Percentiles rank a stretch among this genome's conserved stretches.
These are phyloP conservation scores for Hyalella azteca DNA, from an alignment of 2,888 invertebrate genomes.

Conservation along the genomic window DNA sequence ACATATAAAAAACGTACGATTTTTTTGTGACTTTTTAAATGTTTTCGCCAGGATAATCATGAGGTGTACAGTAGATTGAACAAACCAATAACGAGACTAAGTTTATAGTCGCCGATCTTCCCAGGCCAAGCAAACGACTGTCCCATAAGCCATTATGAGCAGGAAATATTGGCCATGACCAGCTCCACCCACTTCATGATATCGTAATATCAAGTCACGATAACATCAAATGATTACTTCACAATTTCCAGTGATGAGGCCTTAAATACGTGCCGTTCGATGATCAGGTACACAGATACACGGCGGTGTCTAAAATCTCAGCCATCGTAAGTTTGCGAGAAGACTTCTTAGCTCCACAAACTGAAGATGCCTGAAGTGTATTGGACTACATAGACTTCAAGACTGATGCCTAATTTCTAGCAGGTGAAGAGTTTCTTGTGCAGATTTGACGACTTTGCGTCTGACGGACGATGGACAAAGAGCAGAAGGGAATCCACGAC, in stretches of 20 bases:
- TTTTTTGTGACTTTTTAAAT: too few species aligned
- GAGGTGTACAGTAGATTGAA: background rate
- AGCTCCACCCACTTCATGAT: constrained; percentile 35
- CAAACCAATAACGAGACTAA: background rate
- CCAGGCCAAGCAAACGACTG: background rate
- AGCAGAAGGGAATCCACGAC: too few species aligned
- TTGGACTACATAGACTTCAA: too few species aligned
- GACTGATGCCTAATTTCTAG: background rate
- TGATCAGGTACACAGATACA: constrained; percentile 12
- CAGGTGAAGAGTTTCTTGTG: background rate
- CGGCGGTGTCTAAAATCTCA: background rate
- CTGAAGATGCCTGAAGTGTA: too few species aligned
- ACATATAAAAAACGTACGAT: too few species aligned
- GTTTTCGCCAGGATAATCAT: too few species aligned
- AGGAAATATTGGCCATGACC: constrained; percentile 32
- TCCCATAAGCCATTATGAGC: background rate
- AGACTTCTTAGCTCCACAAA: background rate
- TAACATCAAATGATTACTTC: constrained; percentile 29
- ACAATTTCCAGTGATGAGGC: background rate
- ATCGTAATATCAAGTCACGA: constrained; percentile 27
- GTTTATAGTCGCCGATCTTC: background rate
- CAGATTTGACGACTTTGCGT: background rate
- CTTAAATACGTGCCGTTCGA: background rate
- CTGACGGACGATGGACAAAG: background rate
- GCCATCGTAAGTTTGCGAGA: constrained; percentile 1